A percentile compares a stretch with the other conserved stretches of the same genome.
These are phyloP conservation scores for Triplophysa yarkandensis DNA, from an alignment of 2,797 vertebrate genomes.

Conservation along the genomic window DNA sequence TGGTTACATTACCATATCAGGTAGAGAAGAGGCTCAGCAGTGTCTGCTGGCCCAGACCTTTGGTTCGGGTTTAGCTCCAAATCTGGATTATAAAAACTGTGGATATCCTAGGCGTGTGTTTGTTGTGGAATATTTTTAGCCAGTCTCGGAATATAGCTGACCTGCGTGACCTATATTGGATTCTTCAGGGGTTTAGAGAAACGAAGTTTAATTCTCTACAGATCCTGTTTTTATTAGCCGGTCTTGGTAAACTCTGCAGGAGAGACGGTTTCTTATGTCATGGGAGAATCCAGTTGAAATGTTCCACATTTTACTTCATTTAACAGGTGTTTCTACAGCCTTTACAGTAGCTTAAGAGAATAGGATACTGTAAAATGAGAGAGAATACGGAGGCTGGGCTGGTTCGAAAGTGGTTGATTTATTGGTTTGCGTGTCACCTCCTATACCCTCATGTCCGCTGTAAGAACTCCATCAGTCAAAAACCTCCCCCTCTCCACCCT, in stretches of 20 bases:
- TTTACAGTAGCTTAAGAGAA: conserved; percentile 8
- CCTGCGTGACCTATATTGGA: conserved; percentile 56
- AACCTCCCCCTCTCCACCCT: conserved; percentile 38
- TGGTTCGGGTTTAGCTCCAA: conserved; percentile 57
- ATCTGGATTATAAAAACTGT: conserved; percentile 66
- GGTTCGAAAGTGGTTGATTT: conserved; percentile 42
- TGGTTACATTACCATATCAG: conserved; percentile 27
- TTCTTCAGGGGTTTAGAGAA: conserved; percentile 66
- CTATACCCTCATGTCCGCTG: conserved; percentile 48
- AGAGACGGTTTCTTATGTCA: conserved; percentile 46
- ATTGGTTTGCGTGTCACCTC: conserved; percentile 56
- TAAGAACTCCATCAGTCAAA: conserved; percentile 36
- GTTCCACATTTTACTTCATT: conserved; percentile 33
- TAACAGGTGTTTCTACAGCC: conserved; percentile 24
- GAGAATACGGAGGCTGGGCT: conserved; percentile 36
- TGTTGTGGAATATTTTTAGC: conserved; percentile 67
- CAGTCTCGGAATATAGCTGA: conserved; percentile 58
- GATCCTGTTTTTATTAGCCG: conserved; percentile 66
- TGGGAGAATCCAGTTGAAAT: conserved; percentile 22
- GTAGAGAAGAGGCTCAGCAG: conserved; percentile 41
- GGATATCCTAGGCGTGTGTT: conserved; percentile 33
- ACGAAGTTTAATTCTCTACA: conserved; percentile 65
- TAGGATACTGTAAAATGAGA: conserved; percentile 44
- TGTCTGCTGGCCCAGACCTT: background rate
- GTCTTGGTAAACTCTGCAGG: conserved; percentile 51